Conservation (phyloP, 2,797 vertebrate species). For the Microctenopoma lineatum region DNA sequence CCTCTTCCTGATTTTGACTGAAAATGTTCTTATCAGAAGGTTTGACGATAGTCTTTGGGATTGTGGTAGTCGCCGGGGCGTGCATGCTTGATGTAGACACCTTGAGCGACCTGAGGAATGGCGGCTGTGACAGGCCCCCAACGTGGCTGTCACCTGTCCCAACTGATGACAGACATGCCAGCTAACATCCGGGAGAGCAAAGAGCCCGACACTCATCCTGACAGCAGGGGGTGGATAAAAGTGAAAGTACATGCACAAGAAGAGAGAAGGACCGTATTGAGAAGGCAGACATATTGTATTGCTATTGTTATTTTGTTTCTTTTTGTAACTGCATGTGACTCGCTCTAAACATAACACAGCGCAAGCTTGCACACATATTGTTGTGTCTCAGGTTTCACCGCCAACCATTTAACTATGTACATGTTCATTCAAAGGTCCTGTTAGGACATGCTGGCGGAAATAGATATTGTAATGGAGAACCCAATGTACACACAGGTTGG, state of each 20-base stretch:
- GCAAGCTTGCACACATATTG: neutral
- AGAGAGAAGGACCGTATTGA: constrained; percentile 9
- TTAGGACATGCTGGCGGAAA: too few species aligned
- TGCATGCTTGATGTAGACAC: constrained; percentile 34
- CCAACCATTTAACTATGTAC: neutral
- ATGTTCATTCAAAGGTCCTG: neutral
- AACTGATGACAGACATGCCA: constrained; percentile 78
- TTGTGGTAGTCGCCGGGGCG: neutral
- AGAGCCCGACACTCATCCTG: constrained; percentile 55
- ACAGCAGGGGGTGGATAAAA: constrained; percentile 41
- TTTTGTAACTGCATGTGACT: neutral
- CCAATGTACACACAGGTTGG: too few species aligned
- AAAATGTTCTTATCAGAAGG: neutral
- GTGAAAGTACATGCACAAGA: constrained; percentile 9
- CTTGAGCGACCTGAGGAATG: constrained; percentile 68
- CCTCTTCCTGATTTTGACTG: neutral
- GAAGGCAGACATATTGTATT: constrained; percentile 5
- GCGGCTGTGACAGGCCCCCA: constrained; percentile 73
- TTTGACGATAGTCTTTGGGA: neutral
- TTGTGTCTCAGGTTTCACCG: neutral
- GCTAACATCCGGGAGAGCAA: constrained; percentile 67
- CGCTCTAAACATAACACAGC: too few species aligned
- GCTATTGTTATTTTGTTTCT: neutral
- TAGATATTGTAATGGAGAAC: too few species aligned
- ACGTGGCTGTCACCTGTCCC: constrained; percentile 69